A percentile compares a stretch with the other conserved stretches of the same genome.
These are phyloP conservation scores for Vulpes lagopus DNA, from an alignment of 2,113 vertebrate genomes.

Conservation along the genomic window DNA sequence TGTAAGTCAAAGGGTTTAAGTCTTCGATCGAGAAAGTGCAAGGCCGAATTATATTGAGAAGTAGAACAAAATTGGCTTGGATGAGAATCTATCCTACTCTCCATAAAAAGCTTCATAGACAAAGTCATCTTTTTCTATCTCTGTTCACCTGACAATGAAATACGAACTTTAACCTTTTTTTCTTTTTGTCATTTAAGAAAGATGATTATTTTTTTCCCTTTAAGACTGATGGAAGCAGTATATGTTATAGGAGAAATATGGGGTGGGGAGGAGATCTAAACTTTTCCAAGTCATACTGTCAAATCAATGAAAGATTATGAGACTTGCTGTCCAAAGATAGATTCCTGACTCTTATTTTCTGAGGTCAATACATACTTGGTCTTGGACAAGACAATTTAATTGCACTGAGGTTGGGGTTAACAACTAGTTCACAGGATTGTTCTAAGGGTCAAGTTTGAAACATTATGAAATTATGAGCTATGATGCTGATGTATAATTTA, in stretches of 20 bases:
- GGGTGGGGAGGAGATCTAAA: neutral
- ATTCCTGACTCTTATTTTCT: neutral
- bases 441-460: constrained; percentile 27
- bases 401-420: neutral
- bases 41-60: neutral
- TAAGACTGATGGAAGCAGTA: neutral
- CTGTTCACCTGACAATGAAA: neutral
- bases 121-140: neutral
- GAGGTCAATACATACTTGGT: neutral
- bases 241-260: neutral
- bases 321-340: neutral
- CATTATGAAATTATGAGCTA: neutral
- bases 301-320: neutral
- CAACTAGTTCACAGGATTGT: neutral
- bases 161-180: neutral
- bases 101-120: neutral
- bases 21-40: neutral
- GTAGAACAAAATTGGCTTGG: neutral
- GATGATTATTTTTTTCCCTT: neutral
- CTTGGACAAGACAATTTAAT: neutral
- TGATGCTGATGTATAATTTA: neutral
- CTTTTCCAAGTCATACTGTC: neutral
- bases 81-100: neutral
- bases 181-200: neutral
- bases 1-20: neutral